These are phyloP conservation scores for Patella depressa DNA, from an alignment of 2,888 invertebrate species.

Conservation along the genomic window DNA sequence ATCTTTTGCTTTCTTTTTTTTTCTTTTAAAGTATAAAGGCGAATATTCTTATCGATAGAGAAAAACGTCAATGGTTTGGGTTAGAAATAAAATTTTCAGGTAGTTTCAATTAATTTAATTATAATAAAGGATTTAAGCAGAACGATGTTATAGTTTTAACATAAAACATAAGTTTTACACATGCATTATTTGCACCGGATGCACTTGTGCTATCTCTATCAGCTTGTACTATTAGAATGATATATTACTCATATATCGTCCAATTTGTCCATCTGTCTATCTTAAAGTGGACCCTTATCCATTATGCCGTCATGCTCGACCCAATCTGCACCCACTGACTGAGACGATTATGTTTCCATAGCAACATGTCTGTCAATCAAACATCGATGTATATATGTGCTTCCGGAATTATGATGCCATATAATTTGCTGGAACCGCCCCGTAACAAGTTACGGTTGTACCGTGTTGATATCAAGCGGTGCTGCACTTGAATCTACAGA, in stretches of 20 bases:
- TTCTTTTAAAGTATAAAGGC: too few species aligned
- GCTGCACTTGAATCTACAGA: too few species aligned
- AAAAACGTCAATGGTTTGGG: too few species aligned
- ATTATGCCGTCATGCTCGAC: constrained; percentile 1
- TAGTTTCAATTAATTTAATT: too few species aligned
- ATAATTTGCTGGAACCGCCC: constrained; percentile 9
- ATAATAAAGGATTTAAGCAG: too few species aligned
- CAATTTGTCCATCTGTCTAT: background rate
- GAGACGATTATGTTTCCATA: background rate
- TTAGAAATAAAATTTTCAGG: too few species aligned
- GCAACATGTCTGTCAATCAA: background rate
- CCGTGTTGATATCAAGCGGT: too few species aligned
- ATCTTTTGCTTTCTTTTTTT: too few species aligned
- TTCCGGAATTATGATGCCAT: background rate
- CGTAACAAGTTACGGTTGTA: background rate
- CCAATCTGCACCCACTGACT: constrained; percentile 1
- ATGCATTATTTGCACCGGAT: background rate
- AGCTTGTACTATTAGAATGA: background rate
- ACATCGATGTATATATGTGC: background rate
- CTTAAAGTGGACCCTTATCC: background rate
- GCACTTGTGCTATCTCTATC: background rate
- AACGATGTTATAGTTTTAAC: too few species aligned
- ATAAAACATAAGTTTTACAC: too few species aligned
- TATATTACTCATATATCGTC: background rate
- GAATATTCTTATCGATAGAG: too few species aligned